Percentiles rank a stretch among this genome's conserved stretches.
Evolutionary conservation across 2,797 vertebrate genomes (phyloP).

Genomic region (Phrynocephalus vlangalii): DNA sequence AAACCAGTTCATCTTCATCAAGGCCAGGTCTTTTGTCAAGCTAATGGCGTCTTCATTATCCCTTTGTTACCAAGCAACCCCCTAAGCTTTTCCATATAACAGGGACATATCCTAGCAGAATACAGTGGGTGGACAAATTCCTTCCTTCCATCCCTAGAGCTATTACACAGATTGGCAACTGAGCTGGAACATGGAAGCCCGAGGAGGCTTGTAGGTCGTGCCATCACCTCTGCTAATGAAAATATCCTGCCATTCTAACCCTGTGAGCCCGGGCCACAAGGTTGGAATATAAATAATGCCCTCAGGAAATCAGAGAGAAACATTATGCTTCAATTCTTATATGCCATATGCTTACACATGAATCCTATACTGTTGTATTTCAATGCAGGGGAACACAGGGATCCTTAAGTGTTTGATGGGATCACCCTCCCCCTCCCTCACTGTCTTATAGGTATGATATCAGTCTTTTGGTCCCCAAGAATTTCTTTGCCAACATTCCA

Average conservation of each 20-base stretch:
- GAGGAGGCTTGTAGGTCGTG: not conserved
- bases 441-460: not conserved
- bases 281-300: too few relatives aligned
- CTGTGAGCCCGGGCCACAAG: not conserved
- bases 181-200: not conserved
- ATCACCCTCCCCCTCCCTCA: not conserved
- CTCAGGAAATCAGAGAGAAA: not conserved
- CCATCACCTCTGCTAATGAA: not conserved
- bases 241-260: not conserved
- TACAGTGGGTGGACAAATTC: not conserved
- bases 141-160: not conserved
- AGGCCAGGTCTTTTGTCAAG: too few relatives aligned
- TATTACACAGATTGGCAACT: not conserved
- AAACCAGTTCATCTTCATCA: too few relatives aligned
- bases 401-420: not conserved
- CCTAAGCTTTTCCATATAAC: too few relatives aligned
- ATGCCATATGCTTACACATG: not conserved
- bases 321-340: not conserved
- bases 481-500: accelerated
- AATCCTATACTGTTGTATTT: not conserved
- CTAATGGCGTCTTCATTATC: too few relatives aligned
- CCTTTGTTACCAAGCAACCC: too few relatives aligned
- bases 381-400: too few relatives aligned
- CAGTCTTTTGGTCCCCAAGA: not conserved
- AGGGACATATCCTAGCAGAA: not conserved